Evolutionary conservation across 2,113 vertebrate species (phyloP).

Genomic region (Etheostoma spectabile): DNA sequence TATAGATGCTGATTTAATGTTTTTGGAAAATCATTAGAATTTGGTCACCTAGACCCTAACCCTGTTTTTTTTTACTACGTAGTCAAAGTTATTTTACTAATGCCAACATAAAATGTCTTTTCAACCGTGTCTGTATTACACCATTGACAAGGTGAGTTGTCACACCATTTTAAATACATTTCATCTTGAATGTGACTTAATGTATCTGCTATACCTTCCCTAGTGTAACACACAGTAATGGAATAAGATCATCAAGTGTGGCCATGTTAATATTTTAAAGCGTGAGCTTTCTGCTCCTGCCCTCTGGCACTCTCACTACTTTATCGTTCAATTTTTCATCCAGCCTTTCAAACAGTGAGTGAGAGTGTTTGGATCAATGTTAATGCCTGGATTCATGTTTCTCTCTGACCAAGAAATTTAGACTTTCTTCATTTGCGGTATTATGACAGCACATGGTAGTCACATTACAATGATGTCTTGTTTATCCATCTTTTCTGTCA

Average conservation of each 20-base stretch:
- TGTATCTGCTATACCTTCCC: neutral
- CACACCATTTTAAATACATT: neutral
- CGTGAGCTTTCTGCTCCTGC: neutral
- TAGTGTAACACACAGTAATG: neutral
- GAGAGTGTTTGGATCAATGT: constrained; percentile 2
- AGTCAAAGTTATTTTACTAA: no score
- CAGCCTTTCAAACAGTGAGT: neutral
- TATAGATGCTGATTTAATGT: neutral
- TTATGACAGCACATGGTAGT: neutral
- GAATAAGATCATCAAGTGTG: neutral
- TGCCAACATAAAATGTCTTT: neutral
- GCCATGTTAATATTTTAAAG: constrained; percentile 4
- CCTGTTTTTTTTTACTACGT: no score
- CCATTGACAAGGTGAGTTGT: no score
- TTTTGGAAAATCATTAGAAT: neutral
- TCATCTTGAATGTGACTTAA: neutral
- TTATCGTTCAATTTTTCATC: neutral
- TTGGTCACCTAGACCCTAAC: neutral
- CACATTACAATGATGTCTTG: constrained; percentile 15
- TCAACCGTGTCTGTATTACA: neutral
- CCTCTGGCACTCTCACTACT: neutral
- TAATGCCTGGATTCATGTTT: neutral
- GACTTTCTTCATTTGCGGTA: neutral
- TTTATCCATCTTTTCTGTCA: constrained; percentile 3
- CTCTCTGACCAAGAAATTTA: constrained; percentile 20